A percentile compares a stretch with the other conserved stretches of the same genome.
Evolutionary conservation across 1,140 invertebrate species (phyloP).

Genomic region (Adoxophyes honmai): DNA sequence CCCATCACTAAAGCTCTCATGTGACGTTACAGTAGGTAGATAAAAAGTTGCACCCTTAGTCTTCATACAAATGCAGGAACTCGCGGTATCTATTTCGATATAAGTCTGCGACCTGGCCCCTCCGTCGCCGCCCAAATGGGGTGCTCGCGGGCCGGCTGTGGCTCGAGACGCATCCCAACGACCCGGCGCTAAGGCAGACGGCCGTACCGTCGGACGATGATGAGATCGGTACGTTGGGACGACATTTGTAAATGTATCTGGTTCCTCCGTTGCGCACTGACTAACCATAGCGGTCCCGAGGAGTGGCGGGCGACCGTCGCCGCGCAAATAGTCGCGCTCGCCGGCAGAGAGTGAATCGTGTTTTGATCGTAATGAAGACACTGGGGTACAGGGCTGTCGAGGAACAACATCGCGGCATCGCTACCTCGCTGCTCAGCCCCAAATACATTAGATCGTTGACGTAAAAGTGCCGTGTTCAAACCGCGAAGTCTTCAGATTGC

Average conservation of each 20-base stretch:
- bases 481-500: slow-evolving; percentile 43
- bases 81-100: too few species aligned
- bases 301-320: slow-evolving; percentile 61
- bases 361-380: too few species aligned
- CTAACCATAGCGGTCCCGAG: slow-evolving; percentile 45
- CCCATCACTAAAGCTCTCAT: too few species aligned
- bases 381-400: not conserved
- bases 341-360: slow-evolving; percentile 59
- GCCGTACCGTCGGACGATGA: slow-evolving; percentile 40
- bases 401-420: too few species aligned
- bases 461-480: not conserved
- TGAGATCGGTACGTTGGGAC: slow-evolving; percentile 53
- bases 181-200: slow-evolving; percentile 46
- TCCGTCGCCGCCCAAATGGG: slow-evolving; percentile 52
- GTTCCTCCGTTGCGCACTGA: slow-evolving; percentile 52
- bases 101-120: slow-evolving; percentile 56
- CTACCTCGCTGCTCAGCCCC: not conserved
- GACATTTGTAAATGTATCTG: too few species aligned
- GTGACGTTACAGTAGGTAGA: too few species aligned
- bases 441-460: not conserved
- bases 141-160: slow-evolving; percentile 58
- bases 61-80: too few species aligned
- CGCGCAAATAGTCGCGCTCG: slow-evolving; percentile 54
- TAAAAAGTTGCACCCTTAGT: too few species aligned
- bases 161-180: slow-evolving; percentile 59